Conservation (phyloP, 2,888 invertebrate species). For the Chaitophorus viminalis region DNA sequence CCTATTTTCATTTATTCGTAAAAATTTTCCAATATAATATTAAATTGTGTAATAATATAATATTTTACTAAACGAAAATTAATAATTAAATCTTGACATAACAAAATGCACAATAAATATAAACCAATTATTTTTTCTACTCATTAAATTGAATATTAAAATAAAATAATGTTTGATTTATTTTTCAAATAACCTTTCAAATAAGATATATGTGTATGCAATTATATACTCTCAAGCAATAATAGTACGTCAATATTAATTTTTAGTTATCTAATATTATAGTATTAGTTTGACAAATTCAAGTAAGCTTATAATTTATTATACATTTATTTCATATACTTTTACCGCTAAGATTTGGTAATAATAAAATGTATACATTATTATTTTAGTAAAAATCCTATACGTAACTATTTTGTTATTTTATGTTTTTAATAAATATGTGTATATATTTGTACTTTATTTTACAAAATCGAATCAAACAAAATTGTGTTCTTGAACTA, state of each 20-base stretch:
- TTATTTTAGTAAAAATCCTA: background rate
- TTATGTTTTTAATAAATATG: background rate
- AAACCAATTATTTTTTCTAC: background rate
- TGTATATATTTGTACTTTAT: background rate
- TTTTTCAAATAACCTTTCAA: too few relatives aligned
- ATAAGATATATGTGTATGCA: background rate
- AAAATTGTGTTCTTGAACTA: constrained; percentile 32
- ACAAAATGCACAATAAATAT: background rate
- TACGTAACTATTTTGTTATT: background rate
- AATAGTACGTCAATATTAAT: too few relatives aligned
- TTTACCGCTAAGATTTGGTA: too few relatives aligned
- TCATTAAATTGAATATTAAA: background rate
- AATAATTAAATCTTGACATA: too few relatives aligned
- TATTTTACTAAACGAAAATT: background rate
- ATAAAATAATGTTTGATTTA: background rate
- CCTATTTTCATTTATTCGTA: background rate
- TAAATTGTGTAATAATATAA: background rate
- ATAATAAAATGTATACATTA: too few relatives aligned
- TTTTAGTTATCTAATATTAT: too few relatives aligned
- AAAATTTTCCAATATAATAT: background rate
- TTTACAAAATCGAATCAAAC: constrained; percentile 6
- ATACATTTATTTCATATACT: too few relatives aligned
- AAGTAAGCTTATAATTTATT: too few relatives aligned
- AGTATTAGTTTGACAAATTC: too few relatives aligned
- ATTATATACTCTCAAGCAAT: background rate